Base-by-base conservation (phyloP, 2,113 vertebrate species). In the Megalops atlanticus region DNA sequence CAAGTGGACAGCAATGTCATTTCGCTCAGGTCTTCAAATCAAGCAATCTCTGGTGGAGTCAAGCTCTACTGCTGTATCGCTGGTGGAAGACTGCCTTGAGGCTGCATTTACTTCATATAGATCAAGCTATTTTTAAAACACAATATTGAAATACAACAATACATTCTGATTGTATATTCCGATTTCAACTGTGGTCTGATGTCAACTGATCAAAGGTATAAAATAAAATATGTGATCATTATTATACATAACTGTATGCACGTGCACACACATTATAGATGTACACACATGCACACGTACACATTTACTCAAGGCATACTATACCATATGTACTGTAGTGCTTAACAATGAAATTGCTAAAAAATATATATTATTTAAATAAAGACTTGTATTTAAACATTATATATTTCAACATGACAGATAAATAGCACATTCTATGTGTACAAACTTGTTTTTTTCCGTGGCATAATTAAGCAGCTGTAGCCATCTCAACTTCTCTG, bases 401-500 rank as follows among this genome's bases (percentile, higher is more conserved):
- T 68, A 78, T 18, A 72, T 72, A 71, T 24, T 80, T 73, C 33
- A 80, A 40, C 69, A 72, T 10, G 68, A 31, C 33, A 72, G 45
- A 38, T 36, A 80, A 54, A 78, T 43, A 52, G 72, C 70, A 80
- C 78, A 80, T 80, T 74, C 78, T 74, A 74, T 73, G 78, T 35
- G 35, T 70, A 80, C 39, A 41, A 71, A 70, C 18, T 14, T 52
- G 21, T 49, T 43, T 41, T 45, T 39, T 49, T 70, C 75, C 75
- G 43, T 77, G 81, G 81, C 68, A 77, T 77, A 40, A 82, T 73
- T 73, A 41, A n/a, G 68, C 64, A 72, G n/a, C 41, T 54, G 11
- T 36, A 33, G 21, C 49, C 54, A 10, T 54, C 75, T n/a, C n/a
- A n/a, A n/a, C n/a, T 78, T 47, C 31, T 31, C 47, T 74, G 64